phyloP scores from a whole-genome alignment of 2,113 vertebrate genomes.

The Oophaga pumilio region DNA sequence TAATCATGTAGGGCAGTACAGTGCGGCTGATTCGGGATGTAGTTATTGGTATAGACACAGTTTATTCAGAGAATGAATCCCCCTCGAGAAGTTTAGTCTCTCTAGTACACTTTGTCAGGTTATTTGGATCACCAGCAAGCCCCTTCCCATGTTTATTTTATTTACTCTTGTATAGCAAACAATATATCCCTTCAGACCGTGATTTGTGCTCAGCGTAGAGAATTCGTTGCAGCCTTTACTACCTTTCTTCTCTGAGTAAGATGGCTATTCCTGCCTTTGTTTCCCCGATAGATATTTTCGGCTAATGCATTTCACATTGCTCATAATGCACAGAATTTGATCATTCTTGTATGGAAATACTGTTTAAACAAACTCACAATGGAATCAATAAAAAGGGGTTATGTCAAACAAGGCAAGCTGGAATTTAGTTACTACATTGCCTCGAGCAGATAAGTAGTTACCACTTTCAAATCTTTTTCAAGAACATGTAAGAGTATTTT shows the following conservation, averaged over 20 bases:
- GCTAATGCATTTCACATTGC: slow-evolving; percentile 46
- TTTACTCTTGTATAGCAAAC: slow-evolving; percentile 7
- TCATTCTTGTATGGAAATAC: slow-evolving; percentile 27
- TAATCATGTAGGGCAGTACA: not conserved
- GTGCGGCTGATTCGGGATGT: not conserved
- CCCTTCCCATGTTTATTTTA: not conserved
- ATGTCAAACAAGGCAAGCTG: slow-evolving; percentile 53
- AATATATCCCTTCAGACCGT: not conserved
- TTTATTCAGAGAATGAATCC: not conserved
- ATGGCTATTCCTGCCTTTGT: slow-evolving; percentile 4
- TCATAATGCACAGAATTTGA: slow-evolving; percentile 37
- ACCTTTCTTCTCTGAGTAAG: not conserved
- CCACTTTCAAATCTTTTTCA: slow-evolving; percentile 62
- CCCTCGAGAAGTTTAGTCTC: not conserved
- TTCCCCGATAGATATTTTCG: slow-evolving; percentile 9
- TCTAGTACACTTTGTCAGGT: not conserved
- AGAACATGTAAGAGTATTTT: slow-evolving; percentile 61
- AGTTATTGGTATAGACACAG: not conserved
- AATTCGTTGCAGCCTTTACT: not conserved
- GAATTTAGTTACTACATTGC: slow-evolving; percentile 65
- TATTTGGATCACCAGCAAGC: not conserved
- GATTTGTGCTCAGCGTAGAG: not conserved
- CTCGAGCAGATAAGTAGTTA: slow-evolving; percentile 61
- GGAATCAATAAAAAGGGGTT: slow-evolving; percentile 63
- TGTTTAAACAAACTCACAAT: slow-evolving; percentile 63